Evolutionary conservation across 2,888 invertebrate species (phyloP), one percentile per base, ranked within the genome.

Genomic region (Agonopterix alstromeriana): DNA sequence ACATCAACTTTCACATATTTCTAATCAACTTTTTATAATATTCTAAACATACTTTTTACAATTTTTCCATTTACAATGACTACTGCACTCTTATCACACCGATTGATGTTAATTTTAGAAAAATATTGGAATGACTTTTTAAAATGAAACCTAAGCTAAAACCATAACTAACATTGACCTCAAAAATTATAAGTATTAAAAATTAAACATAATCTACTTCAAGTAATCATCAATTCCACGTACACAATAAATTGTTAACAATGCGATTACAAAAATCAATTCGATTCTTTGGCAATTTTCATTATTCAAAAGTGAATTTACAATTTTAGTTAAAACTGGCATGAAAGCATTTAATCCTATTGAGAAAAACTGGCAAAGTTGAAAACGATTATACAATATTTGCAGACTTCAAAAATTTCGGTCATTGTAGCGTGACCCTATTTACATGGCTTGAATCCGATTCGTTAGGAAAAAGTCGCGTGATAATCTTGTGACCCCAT

Each of bases 231-330:
- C 76, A 77, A 79, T 76, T 77, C 74, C 77, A 70, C 69, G 56
- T 65, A 69, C 67, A 65, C 66, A 73, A 54, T 38, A 9, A 38
- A 38, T 38, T 38, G 38, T 27, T 27, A 27, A 65, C 46, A 57
- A 60, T 67, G 65, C 60, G 67, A 68, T 70, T 67, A 65, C 53
- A 61, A 63, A 67, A 78, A 77, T 84, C 81, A 80, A 82, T 74
- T 81, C 74, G 72, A 72, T 77, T 87, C 87, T 88, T 88, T 87
- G 87, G 87, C 86, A 86, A 85, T 84, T 83, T 83, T 72, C 38
- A 67, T 63, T 76, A 82, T 84, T 86, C 83, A 86, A 88, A 87
- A 84, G 86, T 86, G 86, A 76, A 82, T 86, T 88, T 84, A 83
- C 86, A 88, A 86, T 87, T 64, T 62, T 70, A 60, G 77, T 61